A percentile compares a stretch with the other conserved stretches of the same genome.
Evolutionary conservation across 1,140 invertebrate species (phyloP).

Genomic region (Homarus americanus): DNA sequence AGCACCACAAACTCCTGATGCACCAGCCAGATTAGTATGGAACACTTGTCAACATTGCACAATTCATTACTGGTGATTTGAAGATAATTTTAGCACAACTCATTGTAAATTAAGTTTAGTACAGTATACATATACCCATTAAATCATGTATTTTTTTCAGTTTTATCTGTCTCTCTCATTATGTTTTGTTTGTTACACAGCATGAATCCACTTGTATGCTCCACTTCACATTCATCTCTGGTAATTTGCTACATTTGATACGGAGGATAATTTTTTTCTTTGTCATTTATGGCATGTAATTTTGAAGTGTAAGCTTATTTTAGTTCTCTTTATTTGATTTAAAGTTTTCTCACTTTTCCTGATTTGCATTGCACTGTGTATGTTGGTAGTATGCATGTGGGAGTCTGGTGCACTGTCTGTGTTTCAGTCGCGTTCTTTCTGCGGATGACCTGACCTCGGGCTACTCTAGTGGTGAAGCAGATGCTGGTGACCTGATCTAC

Average conservation of each 20-base stretch:
- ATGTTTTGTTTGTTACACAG: constrained; percentile 5
- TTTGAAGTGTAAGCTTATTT: background rate
- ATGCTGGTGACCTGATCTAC: constrained; percentile 24
- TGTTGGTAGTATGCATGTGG: constrained; percentile 65
- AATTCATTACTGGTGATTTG: background rate
- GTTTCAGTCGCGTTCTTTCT: constrained; percentile 70
- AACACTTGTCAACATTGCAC: background rate
- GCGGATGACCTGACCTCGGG: constrained; percentile 69
- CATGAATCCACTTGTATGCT: constrained; percentile 8
- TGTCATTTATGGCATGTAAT: background rate
- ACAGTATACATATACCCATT: background rate
- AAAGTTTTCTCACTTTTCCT: constrained; percentile 24
- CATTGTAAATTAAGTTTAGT: background rate
- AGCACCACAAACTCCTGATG: background rate
- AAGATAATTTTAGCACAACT: background rate
- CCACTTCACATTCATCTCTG: background rate
- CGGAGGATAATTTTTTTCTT: background rate
- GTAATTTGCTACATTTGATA: background rate
- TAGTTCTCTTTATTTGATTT: constrained; percentile 6
- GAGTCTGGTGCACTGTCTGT: constrained; percentile 64
- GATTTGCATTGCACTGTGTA: constrained; percentile 51
- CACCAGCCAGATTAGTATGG: background rate
- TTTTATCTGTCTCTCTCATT: background rate
- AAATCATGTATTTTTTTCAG: background rate
- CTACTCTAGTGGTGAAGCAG: constrained; percentile 69